A percentile compares a stretch with the other conserved stretches of the same genome.
These are phyloP conservation scores for Synanceia verrucosa DNA, from an alignment of 2,797 vertebrate genomes.

Conservation along the genomic window DNA sequence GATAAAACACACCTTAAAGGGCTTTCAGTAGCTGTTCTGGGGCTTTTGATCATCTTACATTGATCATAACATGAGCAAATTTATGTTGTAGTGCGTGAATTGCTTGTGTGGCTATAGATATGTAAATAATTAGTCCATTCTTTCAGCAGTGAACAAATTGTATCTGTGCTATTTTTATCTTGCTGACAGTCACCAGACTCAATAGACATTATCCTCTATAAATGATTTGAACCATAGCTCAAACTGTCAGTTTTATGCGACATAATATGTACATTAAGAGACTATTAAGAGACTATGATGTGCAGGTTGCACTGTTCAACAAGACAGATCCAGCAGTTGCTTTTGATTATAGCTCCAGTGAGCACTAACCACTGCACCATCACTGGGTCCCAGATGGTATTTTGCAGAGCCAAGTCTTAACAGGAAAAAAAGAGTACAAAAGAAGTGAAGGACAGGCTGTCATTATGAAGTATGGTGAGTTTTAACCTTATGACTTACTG, in stretches of 20 bases:
- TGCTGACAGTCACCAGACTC: background rate
- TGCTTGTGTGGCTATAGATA: background rate
- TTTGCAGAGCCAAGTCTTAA: conserved; percentile 11
- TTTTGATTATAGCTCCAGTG: conserved; percentile 31
- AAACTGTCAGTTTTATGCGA: conserved; percentile 3
- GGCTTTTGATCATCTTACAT: background rate
- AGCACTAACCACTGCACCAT: conserved; percentile 12
- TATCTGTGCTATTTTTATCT: background rate
- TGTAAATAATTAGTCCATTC: background rate
- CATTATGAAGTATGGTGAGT: conserved; percentile 18
- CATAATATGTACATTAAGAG: background rate
- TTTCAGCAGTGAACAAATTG: background rate
- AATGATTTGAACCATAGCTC: conserved; percentile 1
- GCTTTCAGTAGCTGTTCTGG: background rate
- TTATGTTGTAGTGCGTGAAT: background rate
- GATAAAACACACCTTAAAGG: background rate
- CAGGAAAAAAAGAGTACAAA: conserved; percentile 17
- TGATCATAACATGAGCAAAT: background rate
- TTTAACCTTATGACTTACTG: conserved; percentile 46
- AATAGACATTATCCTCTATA: too few relatives aligned
- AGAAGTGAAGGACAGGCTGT: conserved; percentile 26
- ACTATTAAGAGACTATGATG: background rate
- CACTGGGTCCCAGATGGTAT: conserved; percentile 34
- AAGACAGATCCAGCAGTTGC: conserved; percentile 7
- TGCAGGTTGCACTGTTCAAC: background rate